Base-by-base conservation (phyloP, 2,113 vertebrate species). In the Hippoglossus stenolepis region DNA sequence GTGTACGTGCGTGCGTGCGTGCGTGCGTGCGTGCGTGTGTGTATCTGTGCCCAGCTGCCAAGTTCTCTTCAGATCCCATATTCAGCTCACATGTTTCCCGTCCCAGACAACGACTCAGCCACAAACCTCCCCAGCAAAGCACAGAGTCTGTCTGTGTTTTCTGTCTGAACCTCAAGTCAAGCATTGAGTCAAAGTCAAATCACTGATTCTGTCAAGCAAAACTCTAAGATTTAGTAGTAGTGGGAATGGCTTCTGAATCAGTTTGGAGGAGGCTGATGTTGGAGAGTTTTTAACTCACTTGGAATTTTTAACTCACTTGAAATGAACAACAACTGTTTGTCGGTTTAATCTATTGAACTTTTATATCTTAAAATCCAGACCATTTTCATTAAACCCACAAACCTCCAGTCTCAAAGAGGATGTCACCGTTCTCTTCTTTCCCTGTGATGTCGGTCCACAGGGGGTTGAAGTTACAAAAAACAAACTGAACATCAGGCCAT, bases 1-100 rank as follows among this genome's bases (percentile, higher is more conserved):
- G 5, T 31, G 31, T 31, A 69, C 66, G 70, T 70, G 72, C 70
- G 58, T 54, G 77, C 62, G 73, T 70, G 23, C 6, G 28, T 54
- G 77, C 62, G 73, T 73, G 28, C 67, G 35, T 70, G 67, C 79
- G 72, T 21, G 24, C n/a, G 31, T 23, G 49, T 21, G 21, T 66
- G 47, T 35, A 17, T 63, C 17, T 54, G 70, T 60, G 28, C 45
- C 17, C 45, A 14, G 62, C 26, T 84, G 85, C 83, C 86, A 90
- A 81, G 68, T 79, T 60, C 82, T 86, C 71, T 9, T 72, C 59
- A 10, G 51, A 79, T 81, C 83, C 69, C 71, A 76, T 70, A 84
- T 86, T 86, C 77, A 80, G 73, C 70, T 87, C 78, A 84, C 85
- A 86, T 79, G 86, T 84, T 85, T 86, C 81, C 87, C 83, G 75